Evolutionary conservation across 2,888 invertebrate genomes (phyloP).

Genomic region (Chymomyza fuscimana): DNA sequence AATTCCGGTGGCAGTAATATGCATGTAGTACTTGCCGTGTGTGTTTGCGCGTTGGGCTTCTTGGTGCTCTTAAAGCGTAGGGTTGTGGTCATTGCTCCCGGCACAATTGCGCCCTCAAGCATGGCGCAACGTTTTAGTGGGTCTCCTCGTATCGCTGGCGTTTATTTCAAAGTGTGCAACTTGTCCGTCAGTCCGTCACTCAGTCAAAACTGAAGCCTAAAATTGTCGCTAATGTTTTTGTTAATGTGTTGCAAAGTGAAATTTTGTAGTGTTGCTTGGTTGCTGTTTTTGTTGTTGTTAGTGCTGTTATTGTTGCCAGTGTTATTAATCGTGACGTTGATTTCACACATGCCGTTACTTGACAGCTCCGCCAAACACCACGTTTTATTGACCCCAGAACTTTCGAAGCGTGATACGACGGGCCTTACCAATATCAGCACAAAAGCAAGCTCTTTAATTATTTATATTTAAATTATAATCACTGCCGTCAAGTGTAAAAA

Average conservation of each 20-base stretch:
- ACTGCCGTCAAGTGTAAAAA: neutral
- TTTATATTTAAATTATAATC: neutral
- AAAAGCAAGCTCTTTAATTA: neutral
- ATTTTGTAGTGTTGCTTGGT: slow-evolving; percentile 43
- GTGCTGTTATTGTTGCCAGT: slow-evolving; percentile 28
- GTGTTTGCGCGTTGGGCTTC: slow-evolving; percentile 14
- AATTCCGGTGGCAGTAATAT: slow-evolving; percentile 16
- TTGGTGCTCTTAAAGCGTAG: slow-evolving; percentile 16
- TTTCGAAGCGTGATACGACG: slow-evolving; percentile 28
- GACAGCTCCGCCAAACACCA: slow-evolving; percentile 26
- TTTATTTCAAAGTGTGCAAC: slow-evolving; percentile 3
- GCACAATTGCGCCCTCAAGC: slow-evolving; percentile 73
- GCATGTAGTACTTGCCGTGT: neutral
- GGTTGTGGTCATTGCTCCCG: slow-evolving; percentile 51
- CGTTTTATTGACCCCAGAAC: slow-evolving; percentile 59
- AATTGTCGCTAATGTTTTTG: slow-evolving; percentile 63
- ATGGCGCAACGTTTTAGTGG: slow-evolving; percentile 41
- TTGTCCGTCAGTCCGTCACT: neutral
- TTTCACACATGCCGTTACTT: slow-evolving; percentile 47
- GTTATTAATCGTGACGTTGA: slow-evolving; percentile 53
- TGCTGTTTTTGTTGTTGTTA: slow-evolving; percentile 30
- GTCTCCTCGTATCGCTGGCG: neutral
- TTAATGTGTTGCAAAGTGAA: slow-evolving; percentile 55
- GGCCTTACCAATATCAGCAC: neutral
- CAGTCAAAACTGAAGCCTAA: slow-evolving; percentile 41